Evolutionary conservation across 2,797 vertebrate species (phyloP).

Genomic region (Clamator glandarius): DNA sequence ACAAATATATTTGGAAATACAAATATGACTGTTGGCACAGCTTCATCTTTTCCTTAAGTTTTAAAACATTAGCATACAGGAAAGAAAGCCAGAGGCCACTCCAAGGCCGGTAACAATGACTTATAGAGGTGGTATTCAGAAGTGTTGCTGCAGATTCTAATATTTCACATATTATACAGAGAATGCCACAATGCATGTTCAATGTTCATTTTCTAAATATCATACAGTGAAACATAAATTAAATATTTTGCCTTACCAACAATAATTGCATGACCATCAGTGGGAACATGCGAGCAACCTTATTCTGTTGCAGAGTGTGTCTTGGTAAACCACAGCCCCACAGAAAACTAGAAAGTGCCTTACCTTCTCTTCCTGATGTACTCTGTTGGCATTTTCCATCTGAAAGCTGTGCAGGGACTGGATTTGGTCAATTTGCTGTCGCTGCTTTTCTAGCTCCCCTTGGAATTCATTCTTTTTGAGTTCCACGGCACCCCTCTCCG

Average conservation of each 20-base stretch:
- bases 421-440: conserved; percentile 84
- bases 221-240: not conserved
- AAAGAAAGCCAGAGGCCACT: not conserved
- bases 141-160: not conserved
- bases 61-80: not conserved
- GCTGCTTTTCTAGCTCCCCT: conserved; percentile 83
- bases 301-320: not conserved
- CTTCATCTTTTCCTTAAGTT: not conserved
- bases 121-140: not conserved
- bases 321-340: not conserved
- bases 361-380: conserved; percentile 89
- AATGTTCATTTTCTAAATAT: not conserved
- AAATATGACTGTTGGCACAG: not conserved
- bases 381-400: conserved; percentile 81
- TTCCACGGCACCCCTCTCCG: conserved; percentile 84
- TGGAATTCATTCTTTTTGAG: conserved; percentile 89
- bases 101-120: not conserved
- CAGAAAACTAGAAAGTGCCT: not conserved
- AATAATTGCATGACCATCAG: not conserved
- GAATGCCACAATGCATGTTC: not conserved
- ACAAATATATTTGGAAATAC: not conserved
- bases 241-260: not conserved
- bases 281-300: not conserved
- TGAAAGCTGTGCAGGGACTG: conserved; percentile 87
- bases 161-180: not conserved